Percentiles rank a stretch among this genome's conserved stretches.
These are phyloP conservation scores for Nemapogon koenigi DNA, from an alignment of 2,888 invertebrate species.

Conservation along the genomic window DNA sequence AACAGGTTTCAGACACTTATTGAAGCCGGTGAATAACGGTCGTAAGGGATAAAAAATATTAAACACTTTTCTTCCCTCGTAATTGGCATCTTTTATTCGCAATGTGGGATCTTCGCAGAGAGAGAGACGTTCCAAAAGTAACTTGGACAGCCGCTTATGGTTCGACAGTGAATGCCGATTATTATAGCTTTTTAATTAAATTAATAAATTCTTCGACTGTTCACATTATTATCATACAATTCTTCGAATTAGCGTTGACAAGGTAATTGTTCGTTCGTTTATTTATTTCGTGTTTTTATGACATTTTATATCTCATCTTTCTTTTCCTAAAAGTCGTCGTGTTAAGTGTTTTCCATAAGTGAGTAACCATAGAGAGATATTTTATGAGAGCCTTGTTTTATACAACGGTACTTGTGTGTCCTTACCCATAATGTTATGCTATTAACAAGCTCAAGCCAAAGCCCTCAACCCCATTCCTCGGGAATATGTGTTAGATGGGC, in stretches of 20 bases:
- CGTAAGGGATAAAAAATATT: constrained; percentile 35
- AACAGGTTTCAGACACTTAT: constrained; percentile 50
- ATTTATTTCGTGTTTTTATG: no score
- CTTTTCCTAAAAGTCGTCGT: no score
- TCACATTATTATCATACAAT: constrained; percentile 7
- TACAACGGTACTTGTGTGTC: constrained; percentile 8
- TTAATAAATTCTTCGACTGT: constrained; percentile 8
- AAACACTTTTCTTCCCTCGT: constrained; percentile 33
- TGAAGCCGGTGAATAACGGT: constrained; percentile 54
- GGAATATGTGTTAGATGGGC: constrained; percentile 42
- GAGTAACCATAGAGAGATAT: no score
- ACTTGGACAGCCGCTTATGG: constrained; percentile 37
- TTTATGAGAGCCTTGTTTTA: constrained; percentile 1
- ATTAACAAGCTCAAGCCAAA: constrained; percentile 19
- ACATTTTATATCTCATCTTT: no score
- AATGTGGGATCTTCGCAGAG: constrained; percentile 43
- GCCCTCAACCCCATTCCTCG: constrained; percentile 26
- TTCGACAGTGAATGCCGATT: constrained; percentile 30
- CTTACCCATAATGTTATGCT: constrained; percentile 8
- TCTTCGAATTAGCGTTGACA: constrained; percentile 8
- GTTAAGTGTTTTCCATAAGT: no score
- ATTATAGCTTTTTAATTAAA: constrained; percentile 44
- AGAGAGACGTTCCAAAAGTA: constrained; percentile 47
- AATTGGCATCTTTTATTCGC: constrained; percentile 49
- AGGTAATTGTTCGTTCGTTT: constrained; percentile 9